These are phyloP conservation scores for Emys orbicularis DNA, from an alignment of 2,797 vertebrate species.

Conservation along the genomic window DNA sequence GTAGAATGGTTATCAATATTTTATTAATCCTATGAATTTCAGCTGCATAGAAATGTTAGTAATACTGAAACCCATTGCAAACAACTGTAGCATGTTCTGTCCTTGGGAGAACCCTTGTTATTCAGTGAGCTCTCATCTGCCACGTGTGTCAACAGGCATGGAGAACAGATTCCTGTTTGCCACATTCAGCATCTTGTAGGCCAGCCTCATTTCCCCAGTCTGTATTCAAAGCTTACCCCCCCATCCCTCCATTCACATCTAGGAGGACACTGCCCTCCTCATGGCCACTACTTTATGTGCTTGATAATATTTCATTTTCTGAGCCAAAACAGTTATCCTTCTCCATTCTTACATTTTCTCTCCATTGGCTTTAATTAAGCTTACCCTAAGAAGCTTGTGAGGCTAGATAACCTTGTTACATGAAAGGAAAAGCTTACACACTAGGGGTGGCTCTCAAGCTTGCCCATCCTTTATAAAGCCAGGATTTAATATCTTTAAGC, in stretches of 20 bases:
- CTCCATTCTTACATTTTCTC: slow-evolving; percentile 36
- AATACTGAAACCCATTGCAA: slow-evolving; percentile 33
- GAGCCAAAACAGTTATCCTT: slow-evolving; percentile 7
- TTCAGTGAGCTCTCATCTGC: background rate
- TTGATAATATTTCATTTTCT: slow-evolving; percentile 14
- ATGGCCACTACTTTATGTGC: background rate
- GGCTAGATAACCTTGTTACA: slow-evolving; percentile 63
- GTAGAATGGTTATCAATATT: slow-evolving; percentile 68
- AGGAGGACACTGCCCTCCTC: background rate
- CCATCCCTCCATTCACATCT: background rate
- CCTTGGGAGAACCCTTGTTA: slow-evolving; percentile 18
- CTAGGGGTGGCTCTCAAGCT: slow-evolving; percentile 43
- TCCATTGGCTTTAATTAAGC: slow-evolving; percentile 70
- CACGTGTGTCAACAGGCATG: background rate
- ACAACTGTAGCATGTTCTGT: background rate
- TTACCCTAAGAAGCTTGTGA: slow-evolving; percentile 59
- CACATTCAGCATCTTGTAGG: background rate
- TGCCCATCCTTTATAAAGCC: slow-evolving; percentile 59
- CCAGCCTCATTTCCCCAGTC: background rate
- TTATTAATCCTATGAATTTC: slow-evolving; percentile 68
- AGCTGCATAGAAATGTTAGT: slow-evolving; percentile 67
- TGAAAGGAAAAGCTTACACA: slow-evolving; percentile 60
- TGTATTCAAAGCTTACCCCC: background rate
- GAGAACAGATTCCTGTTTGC: background rate
- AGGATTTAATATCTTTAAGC: slow-evolving; percentile 72